A percentile compares a stretch with the other conserved stretches of the same genome.
phyloP scores from a whole-genome alignment of 2,797 vertebrate species.

The Rhincodon typus region DNA sequence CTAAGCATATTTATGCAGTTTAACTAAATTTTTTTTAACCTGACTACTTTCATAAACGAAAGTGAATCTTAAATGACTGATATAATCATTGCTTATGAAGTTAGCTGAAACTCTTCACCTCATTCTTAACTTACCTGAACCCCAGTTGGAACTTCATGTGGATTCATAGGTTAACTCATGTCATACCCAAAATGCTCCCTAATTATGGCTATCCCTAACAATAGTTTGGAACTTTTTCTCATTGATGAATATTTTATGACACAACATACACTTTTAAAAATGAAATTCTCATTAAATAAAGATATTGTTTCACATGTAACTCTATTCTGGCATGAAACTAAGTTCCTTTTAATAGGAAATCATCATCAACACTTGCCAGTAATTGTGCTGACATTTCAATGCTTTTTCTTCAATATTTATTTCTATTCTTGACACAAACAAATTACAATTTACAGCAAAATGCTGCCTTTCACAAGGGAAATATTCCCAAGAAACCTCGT shows the following conservation, averaged over 20 bases:
- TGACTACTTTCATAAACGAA: too few relatives aligned
- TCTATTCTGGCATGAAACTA: background rate
- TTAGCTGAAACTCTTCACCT: too few relatives aligned
- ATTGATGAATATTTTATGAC: background rate
- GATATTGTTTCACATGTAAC: background rate
- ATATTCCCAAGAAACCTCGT: too few relatives aligned
- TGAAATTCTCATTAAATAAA: background rate
- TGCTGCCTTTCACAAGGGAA: too few relatives aligned
- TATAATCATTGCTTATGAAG: too few relatives aligned
- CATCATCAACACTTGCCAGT: background rate
- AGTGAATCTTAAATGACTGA: too few relatives aligned
- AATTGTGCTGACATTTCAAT: background rate
- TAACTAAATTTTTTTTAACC: too few relatives aligned
- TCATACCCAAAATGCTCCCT: too few relatives aligned
- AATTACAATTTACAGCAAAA: background rate
- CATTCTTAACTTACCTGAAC: too few relatives aligned
- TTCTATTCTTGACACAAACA: background rate
- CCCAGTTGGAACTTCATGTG: too few relatives aligned
- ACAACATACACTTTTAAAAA: background rate
- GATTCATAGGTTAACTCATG: too few relatives aligned
- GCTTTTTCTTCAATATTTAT: background rate
- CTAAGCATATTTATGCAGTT: too few relatives aligned
- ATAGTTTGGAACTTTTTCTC: background rate
- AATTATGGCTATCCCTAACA: background rate
- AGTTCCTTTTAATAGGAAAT: background rate